These are phyloP conservation scores for Manduca sexta DNA, from an alignment of 1,140 invertebrate genomes.

Conservation along the genomic window DNA sequence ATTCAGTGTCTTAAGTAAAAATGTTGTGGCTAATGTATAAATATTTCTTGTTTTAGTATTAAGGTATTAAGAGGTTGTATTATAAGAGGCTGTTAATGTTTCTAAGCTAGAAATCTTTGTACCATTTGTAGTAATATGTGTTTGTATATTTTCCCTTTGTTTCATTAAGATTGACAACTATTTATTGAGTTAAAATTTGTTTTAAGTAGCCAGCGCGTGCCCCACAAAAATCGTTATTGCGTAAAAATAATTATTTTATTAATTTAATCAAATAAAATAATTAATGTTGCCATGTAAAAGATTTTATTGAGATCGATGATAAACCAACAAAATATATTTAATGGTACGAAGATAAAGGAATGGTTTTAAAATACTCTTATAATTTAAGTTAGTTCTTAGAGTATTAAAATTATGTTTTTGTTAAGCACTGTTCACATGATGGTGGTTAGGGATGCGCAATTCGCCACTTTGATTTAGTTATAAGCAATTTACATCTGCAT, in stretches of 20 bases:
- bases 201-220: too few relatives aligned
- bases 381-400: neutral
- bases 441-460: neutral
- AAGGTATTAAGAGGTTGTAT: conserved; percentile 56
- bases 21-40: conserved; percentile 55
- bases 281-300: too few relatives aligned
- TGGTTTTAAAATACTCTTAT: conserved; percentile 32
- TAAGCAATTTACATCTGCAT: too few relatives aligned
- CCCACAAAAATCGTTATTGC: too few relatives aligned
- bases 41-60: conserved; percentile 34
- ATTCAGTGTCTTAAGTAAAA: conserved; percentile 58
- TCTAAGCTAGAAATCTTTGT: conserved; percentile 27
- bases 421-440: conserved; percentile 2
- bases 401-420: neutral
- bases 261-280: too few relatives aligned
- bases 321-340: neutral
- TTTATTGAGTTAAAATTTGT: too few relatives aligned
- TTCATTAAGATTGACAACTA: neutral
- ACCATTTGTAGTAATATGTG: conserved; percentile 7
- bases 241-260: too few relatives aligned
- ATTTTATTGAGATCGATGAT: too few relatives aligned
- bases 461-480: too few relatives aligned
- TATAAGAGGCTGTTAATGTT: conserved; percentile 53
- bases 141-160: neutral
- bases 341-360: conserved; percentile 26